phyloP scores from a whole-genome alignment of 2,113 vertebrate species.

The Anguilla japonica region DNA sequence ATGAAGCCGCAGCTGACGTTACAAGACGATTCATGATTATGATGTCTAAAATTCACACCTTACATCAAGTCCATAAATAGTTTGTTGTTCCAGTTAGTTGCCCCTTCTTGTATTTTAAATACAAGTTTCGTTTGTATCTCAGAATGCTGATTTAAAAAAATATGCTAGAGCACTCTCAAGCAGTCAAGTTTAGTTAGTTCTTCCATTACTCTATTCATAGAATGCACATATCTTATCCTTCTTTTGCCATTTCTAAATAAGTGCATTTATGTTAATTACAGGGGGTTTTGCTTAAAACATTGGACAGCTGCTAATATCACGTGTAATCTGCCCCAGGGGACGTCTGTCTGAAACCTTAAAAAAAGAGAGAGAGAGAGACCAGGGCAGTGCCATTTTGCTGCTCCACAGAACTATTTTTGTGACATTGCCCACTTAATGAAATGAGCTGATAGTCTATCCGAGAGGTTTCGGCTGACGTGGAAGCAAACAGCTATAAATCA shows the following conservation, averaged over 20 bases:
- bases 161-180: background rate
- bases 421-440: slow-evolving; percentile 34
- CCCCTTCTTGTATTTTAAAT: slow-evolving; percentile 1
- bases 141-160: slow-evolving; percentile 12
- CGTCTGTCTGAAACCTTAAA: slow-evolving; percentile 65
- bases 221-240: slow-evolving; percentile 57
- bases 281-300: slow-evolving; percentile 65
- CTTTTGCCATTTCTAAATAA: slow-evolving; percentile 41
- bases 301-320: slow-evolving; percentile 75
- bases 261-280: slow-evolving; percentile 65
- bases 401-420: slow-evolving; percentile 33
- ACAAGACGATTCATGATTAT: slow-evolving; percentile 31
- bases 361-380: slow-evolving; percentile 18
- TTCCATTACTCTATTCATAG: slow-evolving; percentile 27
- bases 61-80: slow-evolving; percentile 26
- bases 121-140: background rate
- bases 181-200: background rate
- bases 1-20: slow-evolving; percentile 5
- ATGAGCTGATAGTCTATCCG: slow-evolving; percentile 33
- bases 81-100: background rate
- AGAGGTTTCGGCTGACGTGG: slow-evolving; percentile 56
- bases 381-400: slow-evolving; percentile 29
- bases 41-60: slow-evolving; percentile 38
- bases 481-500: slow-evolving; percentile 73
- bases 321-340: slow-evolving; percentile 71